Evolutionary conservation across 2,113 vertebrate genomes (phyloP).

Genomic region (Beaufortia kweichowensis): DNA sequence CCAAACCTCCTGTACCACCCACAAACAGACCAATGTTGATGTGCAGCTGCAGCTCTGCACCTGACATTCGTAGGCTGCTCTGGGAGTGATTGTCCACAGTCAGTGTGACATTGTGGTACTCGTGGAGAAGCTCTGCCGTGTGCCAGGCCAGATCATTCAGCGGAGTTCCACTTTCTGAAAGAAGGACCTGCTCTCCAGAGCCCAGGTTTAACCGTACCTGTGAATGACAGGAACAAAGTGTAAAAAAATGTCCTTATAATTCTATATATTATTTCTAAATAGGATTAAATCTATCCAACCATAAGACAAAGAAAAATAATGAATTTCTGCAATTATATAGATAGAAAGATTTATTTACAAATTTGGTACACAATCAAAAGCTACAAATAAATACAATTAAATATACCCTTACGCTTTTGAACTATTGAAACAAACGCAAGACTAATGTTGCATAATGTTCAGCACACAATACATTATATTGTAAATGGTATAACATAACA

Average conservation of each 20-base stretch:
- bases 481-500: too few relatives aligned
- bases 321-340: too few relatives aligned
- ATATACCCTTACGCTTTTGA: too few relatives aligned
- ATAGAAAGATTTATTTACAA: too few relatives aligned
- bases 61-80: slow-evolving; percentile 66
- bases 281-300: too few relatives aligned
- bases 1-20: slow-evolving; percentile 76
- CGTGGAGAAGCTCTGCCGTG: slow-evolving; percentile 74
- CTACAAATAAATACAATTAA: too few relatives aligned
- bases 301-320: too few relatives aligned
- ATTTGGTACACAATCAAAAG: too few relatives aligned
- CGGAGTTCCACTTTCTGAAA: slow-evolving; percentile 74
- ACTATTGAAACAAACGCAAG: too few relatives aligned
- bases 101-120: slow-evolving; percentile 70
- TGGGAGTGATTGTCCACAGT: slow-evolving; percentile 78
- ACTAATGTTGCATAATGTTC: too few relatives aligned
- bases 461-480: background rate
- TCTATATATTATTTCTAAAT: too few relatives aligned
- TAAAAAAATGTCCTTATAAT: background rate
- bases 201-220: slow-evolving; percentile 84
- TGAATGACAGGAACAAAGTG: slow-evolving; percentile 4
- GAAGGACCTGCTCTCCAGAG: slow-evolving; percentile 70
- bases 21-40: slow-evolving; percentile 78
- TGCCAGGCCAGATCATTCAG: slow-evolving; percentile 88
- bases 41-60: slow-evolving; percentile 65